phyloP scores from a whole-genome alignment of 2,797 vertebrate genomes.

The Bothrops alternatus region DNA sequence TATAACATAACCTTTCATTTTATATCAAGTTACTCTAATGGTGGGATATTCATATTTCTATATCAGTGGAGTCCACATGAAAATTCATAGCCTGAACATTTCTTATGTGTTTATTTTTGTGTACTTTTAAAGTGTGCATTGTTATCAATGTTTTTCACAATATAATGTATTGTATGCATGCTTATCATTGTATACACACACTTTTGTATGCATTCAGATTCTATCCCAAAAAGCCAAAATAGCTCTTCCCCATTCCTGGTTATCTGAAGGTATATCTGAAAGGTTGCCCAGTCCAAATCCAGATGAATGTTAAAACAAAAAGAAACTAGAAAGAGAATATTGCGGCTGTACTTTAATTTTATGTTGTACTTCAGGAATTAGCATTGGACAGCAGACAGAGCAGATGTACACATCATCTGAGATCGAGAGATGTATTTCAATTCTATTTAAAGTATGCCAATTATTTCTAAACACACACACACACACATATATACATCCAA shows the following conservation, averaged over 20 bases:
- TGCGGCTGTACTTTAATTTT: neutral
- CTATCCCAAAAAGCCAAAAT: neutral
- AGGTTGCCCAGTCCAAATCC: slow-evolving; percentile 35
- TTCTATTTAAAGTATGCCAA: neutral
- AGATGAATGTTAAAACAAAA: neutral
- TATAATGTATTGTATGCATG: neutral
- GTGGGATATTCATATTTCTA: neutral
- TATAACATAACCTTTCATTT: neutral
- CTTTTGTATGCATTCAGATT: neutral
- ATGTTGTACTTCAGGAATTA: slow-evolving; percentile 39
- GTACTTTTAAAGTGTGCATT: neutral
- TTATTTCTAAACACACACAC: neutral
- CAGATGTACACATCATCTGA: neutral
- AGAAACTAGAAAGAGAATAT: neutral
- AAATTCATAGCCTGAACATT: neutral
- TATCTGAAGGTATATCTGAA: neutral
- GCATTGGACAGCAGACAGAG: neutral
- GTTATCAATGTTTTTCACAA: neutral
- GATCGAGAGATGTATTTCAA: neutral
- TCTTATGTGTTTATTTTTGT: neutral
- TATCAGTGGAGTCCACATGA: neutral
- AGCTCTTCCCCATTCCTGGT: neutral
- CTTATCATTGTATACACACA: neutral
- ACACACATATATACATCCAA: neutral
- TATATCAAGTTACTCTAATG: neutral